These are phyloP conservation scores for Nomada goodeniana DNA, from an alignment of 2,888 invertebrate genomes.

Conservation along the genomic window DNA sequence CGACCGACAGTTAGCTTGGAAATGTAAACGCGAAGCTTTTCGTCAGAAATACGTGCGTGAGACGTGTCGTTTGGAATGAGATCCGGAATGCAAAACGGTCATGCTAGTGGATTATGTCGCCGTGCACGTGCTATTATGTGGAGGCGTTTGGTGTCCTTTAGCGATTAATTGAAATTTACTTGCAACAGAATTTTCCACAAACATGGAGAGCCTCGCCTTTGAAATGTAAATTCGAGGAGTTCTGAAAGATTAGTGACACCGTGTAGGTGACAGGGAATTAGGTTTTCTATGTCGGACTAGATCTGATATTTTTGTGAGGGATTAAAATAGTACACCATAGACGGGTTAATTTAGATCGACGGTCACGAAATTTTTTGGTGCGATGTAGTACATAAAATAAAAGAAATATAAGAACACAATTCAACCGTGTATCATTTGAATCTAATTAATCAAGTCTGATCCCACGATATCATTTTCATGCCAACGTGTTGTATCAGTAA, in stretches of 20 bases:
- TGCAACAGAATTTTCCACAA: not conserved
- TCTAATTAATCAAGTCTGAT: not conserved
- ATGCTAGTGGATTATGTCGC: not conserved
- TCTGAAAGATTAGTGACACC: not conserved
- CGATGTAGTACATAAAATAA: not conserved
- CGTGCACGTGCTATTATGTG: not conserved
- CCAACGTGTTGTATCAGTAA: too few species aligned
- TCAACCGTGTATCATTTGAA: not conserved
- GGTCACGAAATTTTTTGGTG: not conserved
- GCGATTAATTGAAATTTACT: not conserved
- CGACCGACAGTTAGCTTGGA: not conserved
- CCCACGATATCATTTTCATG: not conserved
- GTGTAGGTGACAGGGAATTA: not conserved
- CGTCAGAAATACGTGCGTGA: constrained; percentile 31
- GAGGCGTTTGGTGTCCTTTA: not conserved
- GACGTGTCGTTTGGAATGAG: constrained; percentile 42
- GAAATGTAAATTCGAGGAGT: not conserved
- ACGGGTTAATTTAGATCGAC: not conserved
- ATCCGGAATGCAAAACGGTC: constrained; percentile 51
- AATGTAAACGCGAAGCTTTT: constrained; percentile 26
- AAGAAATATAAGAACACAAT: not conserved
- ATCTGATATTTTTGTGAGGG: too few species aligned
- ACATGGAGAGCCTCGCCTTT: too few species aligned
- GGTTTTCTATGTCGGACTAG: too few species aligned
- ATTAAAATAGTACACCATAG: too few species aligned